Base-by-base conservation (phyloP, 2,113 vertebrate genomes). In the Pardalotus punctatus region DNA sequence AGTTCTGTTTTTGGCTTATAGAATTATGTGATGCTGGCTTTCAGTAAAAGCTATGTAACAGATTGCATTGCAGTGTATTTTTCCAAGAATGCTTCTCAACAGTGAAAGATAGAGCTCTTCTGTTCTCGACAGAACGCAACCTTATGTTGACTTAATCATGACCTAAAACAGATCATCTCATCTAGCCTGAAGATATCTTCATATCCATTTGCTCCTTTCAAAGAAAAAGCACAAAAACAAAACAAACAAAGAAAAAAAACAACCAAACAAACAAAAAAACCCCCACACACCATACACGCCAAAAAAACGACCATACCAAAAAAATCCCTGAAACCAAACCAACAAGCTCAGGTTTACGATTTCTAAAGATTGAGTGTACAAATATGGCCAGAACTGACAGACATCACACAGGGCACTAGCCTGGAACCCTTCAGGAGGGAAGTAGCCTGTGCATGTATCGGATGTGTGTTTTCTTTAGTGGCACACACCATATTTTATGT, bases 1-100 rank as follows among this genome's bases (percentile, higher is more conserved):
- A 66, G 42, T 86, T 94, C 38, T 72, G 36, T 29, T 61, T 93
- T 70, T 62, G 48, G 10, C 31, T 89, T 58, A 64, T 53, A 57
- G 66, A 82, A 45, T 85, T 87, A n/a, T 60, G 40, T 35, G n/a
- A 40, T 82, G 33, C 29, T 80, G 38, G 27, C 47, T 90, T 94
- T 94, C 81, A 80, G 58, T 85, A 62, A 83, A 74, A 92, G 13
- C 56, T 54, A 14, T 20, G 12, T 54, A 90, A 73, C 14, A 7
- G 36, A 40, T 90, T 88, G 18, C 38, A n/a, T 33, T 84, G 53
- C 35, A 51, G 18, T 60, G 21, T 69, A 28, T 83, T 86, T 91
- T 81, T 58, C 43, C 0, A 3, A 54, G 69, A 74, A 53, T 20
- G 4, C 11, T 90, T 28, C 24, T 58, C 65, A 72, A 9, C 7